Evolutionary conservation across 2,113 vertebrate species (phyloP), one percentile per base, ranked within the genome.

Genomic region (Nothoprocta pentlandii): DNA sequence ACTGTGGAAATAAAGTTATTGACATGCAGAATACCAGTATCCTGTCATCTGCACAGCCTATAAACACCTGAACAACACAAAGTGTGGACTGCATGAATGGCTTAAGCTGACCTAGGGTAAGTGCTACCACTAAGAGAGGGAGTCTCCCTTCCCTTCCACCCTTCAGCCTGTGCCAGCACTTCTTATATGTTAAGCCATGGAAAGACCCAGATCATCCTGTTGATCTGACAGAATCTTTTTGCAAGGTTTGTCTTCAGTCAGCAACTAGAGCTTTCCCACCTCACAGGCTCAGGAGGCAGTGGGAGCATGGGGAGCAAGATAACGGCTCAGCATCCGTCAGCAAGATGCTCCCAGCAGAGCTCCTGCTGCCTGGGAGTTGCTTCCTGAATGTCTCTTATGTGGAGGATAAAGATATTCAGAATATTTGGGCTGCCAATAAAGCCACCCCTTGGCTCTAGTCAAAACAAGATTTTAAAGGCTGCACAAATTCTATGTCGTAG

Each of bases 381-480:
- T 78, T 47, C 21, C 28, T 26, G 17, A 14, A 21, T 44, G 22
- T 54, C 67, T 58, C 59, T 39, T 25, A 68, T 85, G 10, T 32
- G 47, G 22, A 90, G 63, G 53, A 46, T 46, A n/a, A 30, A 58
- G 54, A 30, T 46, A 28, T 49, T 39, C 61, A 76, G 44, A 51
- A 23, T 21, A 23, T 58, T 58, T 74, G 81, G 69, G 66, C 39
- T 81, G 28, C 76, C 85, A 78, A 58, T 49, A 67, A 87, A 92
- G 21, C 11, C 25, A 30, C 7, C 25, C 34, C 22, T 34, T 22
- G 76, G 39, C 63, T 69, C 82, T 70, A 85, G 68, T 77, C 76
- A 93, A 96, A 95, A 76, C 15, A 76, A 73, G 49, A 74, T 4
- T 87, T 58, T 63, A 83, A 76, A 49, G 76, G 30, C 28, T 66